phyloP scores from a whole-genome alignment of 2,797 vertebrate genomes.

The Pelobates cultripes region DNA sequence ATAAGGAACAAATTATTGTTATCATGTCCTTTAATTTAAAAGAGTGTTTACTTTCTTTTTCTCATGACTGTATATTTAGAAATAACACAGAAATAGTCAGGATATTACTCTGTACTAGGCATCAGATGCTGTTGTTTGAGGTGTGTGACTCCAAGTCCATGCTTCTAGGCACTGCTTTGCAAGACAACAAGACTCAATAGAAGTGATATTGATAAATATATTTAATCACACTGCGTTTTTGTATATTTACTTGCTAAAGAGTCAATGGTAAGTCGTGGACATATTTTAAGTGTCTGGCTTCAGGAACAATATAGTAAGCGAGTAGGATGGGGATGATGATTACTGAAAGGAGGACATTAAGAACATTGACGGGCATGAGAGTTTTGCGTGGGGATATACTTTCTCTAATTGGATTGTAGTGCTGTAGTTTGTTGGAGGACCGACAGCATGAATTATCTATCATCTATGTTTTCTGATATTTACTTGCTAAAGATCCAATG shows the following conservation, averaged over 20 bases:
- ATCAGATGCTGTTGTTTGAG: too few relatives aligned
- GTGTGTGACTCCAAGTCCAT: too few relatives aligned
- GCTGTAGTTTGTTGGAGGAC: too few relatives aligned
- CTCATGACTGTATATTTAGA: too few relatives aligned
- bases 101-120: too few relatives aligned
- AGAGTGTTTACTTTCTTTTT: too few relatives aligned
- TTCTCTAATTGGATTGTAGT: constrained; percentile 2
- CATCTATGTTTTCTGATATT: neutral
- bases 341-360: neutral
- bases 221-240: neutral
- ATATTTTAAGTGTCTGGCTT: neutral
- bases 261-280: neutral
- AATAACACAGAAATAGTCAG: too few relatives aligned
- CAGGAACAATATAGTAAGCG: neutral
- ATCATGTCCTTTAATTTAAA: too few relatives aligned
- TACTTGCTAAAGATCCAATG: neutral
- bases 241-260: neutral
- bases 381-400: neutral
- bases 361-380: neutral
- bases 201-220: neutral
- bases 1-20: too few relatives aligned
- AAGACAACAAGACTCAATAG: too few relatives aligned
- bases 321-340: neutral
- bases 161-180: too few relatives aligned
- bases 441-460: too few relatives aligned